A percentile compares a stretch with the other conserved stretches of the same genome.
Conservation (phyloP, 2,113 vertebrate species). For the Rhipidura dahli region DNA sequence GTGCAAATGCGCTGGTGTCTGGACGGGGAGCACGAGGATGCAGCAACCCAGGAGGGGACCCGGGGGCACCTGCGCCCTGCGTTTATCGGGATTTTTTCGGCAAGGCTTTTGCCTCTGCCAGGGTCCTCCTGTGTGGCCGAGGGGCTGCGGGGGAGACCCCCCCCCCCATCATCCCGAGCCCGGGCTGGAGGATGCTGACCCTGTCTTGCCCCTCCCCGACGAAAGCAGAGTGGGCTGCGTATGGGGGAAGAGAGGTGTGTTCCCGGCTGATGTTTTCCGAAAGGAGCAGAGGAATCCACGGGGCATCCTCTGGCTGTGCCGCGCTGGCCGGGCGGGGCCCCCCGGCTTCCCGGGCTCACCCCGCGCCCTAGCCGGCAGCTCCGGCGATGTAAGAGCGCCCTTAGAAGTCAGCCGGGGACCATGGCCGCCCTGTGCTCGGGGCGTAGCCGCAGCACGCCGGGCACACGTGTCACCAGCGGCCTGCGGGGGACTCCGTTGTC, state of each 20-base stretch:
- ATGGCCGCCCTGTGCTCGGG: background rate
- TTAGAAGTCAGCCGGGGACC: background rate
- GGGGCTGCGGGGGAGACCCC: background rate
- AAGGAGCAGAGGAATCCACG: background rate
- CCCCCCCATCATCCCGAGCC: background rate
- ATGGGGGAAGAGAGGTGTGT: background rate
- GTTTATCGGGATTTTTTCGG: background rate
- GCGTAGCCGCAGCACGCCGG: background rate
- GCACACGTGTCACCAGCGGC: background rate
- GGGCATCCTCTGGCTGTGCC: background rate
- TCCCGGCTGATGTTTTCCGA: background rate
- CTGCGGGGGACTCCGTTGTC: background rate
- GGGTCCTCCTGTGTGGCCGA: background rate
- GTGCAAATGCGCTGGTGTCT: too few relatives aligned
- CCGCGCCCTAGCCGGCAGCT: background rate
- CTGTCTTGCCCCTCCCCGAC: accelerated
- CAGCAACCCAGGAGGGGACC: background rate
- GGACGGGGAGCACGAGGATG: background rate
- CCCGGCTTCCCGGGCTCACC: background rate
- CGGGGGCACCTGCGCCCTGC: too few relatives aligned
- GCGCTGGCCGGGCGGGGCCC: background rate
- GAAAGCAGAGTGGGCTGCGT: accelerated
- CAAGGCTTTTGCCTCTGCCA: background rate
- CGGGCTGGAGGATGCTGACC: accelerated
- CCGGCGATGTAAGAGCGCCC: background rate